These are phyloP conservation scores for Beroe forskalii DNA, from an alignment of 37 sponge, comb jelly and placozoan genomes.

Conservation along the genomic window DNA sequence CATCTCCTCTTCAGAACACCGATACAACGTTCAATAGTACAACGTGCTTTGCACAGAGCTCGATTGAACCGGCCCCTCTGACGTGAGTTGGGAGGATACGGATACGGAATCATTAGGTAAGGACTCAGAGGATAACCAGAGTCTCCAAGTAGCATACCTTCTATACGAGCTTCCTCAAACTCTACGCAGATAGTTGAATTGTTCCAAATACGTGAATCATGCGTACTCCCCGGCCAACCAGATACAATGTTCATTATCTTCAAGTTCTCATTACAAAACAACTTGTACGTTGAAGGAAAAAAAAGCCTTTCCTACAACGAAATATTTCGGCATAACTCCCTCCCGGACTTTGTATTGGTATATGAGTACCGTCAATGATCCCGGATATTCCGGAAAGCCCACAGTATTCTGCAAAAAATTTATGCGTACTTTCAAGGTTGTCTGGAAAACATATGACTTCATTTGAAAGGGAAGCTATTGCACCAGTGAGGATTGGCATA, in stretches of 20 bases:
- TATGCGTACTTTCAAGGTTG: not conserved
- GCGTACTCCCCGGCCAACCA: constrained; percentile 22
- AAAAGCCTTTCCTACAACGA: not conserved
- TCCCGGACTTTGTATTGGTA: constrained; percentile 27
- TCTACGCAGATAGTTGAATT: not conserved
- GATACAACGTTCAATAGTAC: not conserved
- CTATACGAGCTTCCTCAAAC: not conserved
- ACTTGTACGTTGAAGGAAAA: not conserved
- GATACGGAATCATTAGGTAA: not conserved
- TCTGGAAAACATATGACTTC: not conserved
- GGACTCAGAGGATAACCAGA: not conserved
- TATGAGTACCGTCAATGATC: not conserved
- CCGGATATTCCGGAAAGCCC: not conserved
- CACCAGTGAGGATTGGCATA: not conserved
- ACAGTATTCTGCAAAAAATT: not conserved
- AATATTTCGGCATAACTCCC: not conserved
- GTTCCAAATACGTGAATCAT: constrained; percentile 19
- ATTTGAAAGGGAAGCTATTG: not conserved
- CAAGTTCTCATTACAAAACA: constrained; percentile 4
- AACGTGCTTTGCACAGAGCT: not conserved
- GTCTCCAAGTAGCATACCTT: constrained; percentile 11
- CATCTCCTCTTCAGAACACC: not conserved
- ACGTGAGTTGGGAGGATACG: not conserved
- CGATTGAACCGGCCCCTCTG: not conserved
- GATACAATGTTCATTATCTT: not conserved